A percentile compares a stretch with the other conserved stretches of the same genome.
phyloP scores from a whole-genome alignment of 2,888 invertebrate species.

The Drosophila neotestacea region DNA sequence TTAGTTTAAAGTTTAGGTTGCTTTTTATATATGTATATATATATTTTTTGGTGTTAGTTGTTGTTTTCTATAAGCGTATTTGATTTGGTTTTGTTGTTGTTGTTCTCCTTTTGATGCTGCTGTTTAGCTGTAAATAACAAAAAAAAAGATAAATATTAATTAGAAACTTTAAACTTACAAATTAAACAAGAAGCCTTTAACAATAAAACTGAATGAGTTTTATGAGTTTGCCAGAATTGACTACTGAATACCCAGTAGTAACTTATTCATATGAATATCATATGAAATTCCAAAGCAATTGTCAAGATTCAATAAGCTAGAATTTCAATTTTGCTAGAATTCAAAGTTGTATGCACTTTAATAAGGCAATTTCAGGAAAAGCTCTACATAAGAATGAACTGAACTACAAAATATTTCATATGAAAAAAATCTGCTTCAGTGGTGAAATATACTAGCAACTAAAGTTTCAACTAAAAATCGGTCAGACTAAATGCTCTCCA shows the following conservation, averaged over 20 bases:
- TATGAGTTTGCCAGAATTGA: not conserved
- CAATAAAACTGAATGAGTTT: not conserved
- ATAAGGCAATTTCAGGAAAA: no score
- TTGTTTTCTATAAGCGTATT: constrained; percentile 32
- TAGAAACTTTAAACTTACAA: constrained; percentile 6
- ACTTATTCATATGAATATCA: no score
- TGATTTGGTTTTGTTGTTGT: constrained; percentile 44
- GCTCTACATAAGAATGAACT: no score
- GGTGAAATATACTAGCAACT: no score
- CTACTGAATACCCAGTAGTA: constrained; percentile 1
- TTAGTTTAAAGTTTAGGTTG: constrained; percentile 10
- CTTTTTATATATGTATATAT: constrained; percentile 8
- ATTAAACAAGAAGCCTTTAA: not conserved
- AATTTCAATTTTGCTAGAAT: no score
- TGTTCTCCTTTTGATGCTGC: constrained; percentile 8
- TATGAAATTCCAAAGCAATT: no score
- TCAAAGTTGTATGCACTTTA: no score
- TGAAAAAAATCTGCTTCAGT: no score
- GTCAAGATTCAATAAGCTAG: no score
- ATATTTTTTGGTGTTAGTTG: constrained; percentile 14
- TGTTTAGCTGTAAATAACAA: constrained; percentile 25
- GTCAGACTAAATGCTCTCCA: no score
- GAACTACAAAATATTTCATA: no score
- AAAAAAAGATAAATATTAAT: constrained; percentile 25
- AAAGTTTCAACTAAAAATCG: no score